A percentile compares a stretch with the other conserved stretches of the same genome.
Conservation (phyloP, 2,888 invertebrate species). For the Phymatocera aterrima region DNA sequence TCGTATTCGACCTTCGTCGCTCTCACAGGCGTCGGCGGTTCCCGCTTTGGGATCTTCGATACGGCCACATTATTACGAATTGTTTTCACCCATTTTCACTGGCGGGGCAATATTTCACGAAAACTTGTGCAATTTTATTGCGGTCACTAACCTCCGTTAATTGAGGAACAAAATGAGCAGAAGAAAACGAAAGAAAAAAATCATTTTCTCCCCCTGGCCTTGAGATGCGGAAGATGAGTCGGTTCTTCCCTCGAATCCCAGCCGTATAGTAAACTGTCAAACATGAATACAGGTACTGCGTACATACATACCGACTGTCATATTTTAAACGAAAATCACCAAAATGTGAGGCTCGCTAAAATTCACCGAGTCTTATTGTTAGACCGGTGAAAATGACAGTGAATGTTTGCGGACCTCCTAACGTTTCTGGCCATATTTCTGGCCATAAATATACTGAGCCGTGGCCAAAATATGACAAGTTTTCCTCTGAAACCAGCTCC, state of each 20-base stretch:
- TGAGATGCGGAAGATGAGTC: slow-evolving; percentile 20
- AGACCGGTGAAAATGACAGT: not conserved
- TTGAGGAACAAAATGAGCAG: too few species aligned
- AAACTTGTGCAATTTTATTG: slow-evolving; percentile 65
- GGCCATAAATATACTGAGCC: slow-evolving; percentile 69
- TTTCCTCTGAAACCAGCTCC: slow-evolving; percentile 34
- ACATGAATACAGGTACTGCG: too few species aligned
- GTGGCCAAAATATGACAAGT: slow-evolving; percentile 72
- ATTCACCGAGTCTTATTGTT: slow-evolving; percentile 36
- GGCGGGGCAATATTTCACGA: slow-evolving; percentile 55
- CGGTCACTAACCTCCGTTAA: too few species aligned
- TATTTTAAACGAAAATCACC: slow-evolving; percentile 8
- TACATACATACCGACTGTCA: too few species aligned
- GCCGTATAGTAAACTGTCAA: not conserved
- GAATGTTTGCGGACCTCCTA: slow-evolving; percentile 69
- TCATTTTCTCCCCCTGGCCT: slow-evolving; percentile 3
- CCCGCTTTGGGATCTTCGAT: slow-evolving; percentile 48
- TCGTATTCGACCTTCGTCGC: slow-evolving; percentile 29
- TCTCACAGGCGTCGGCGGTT: slow-evolving; percentile 43
- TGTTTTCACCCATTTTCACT: slow-evolving; percentile 54
- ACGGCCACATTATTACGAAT: slow-evolving; percentile 63
- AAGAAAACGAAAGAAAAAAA: slow-evolving; percentile 54
- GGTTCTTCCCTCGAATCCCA: not conserved
- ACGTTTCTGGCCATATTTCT: slow-evolving; percentile 71
- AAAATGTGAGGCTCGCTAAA: slow-evolving; percentile 9